Conservation (phyloP, 2,797 vertebrate genomes). For the Clarias fuscus region DNA sequence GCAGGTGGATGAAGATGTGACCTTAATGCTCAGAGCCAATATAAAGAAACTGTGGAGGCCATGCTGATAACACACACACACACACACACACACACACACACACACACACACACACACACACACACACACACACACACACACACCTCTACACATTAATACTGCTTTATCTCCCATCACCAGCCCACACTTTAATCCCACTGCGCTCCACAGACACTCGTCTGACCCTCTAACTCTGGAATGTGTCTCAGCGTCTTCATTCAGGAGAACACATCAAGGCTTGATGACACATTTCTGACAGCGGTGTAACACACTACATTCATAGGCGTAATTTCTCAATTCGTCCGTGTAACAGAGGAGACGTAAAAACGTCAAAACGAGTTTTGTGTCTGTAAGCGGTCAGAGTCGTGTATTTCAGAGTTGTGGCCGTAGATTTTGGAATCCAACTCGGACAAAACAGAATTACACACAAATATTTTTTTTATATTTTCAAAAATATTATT, state of each 20-base stretch:
- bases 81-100: constrained; percentile 6
- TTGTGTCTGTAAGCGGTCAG: too few species aligned
- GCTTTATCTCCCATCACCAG: not conserved
- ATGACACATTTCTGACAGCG: too few species aligned
- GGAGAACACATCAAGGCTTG: not conserved
- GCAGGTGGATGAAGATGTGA: constrained; percentile 49
- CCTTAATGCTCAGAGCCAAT: constrained; percentile 19
- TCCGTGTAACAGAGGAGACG: too few species aligned
- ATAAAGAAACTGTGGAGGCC: constrained; percentile 27
- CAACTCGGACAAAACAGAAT: too few species aligned
- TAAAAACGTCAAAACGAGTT: too few species aligned
- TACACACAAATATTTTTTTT: too few species aligned
- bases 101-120: not conserved
- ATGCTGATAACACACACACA: constrained; percentile 26
- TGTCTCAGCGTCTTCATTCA: not conserved
- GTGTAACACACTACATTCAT: too few species aligned
- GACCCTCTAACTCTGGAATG: not conserved
- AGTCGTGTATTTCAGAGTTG: too few species aligned
- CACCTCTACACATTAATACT: not conserved
- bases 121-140: constrained; percentile 5
- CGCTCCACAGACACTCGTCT: not conserved
- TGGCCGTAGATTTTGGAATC: too few species aligned
- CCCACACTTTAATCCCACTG: not conserved
- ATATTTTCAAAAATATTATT: too few species aligned
- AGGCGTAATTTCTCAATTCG: too few species aligned